Evolutionary conservation across 1,140 invertebrate genomes (phyloP), one percentile per base, ranked within the genome.

Genomic region (Zaprionus inermis): DNA sequence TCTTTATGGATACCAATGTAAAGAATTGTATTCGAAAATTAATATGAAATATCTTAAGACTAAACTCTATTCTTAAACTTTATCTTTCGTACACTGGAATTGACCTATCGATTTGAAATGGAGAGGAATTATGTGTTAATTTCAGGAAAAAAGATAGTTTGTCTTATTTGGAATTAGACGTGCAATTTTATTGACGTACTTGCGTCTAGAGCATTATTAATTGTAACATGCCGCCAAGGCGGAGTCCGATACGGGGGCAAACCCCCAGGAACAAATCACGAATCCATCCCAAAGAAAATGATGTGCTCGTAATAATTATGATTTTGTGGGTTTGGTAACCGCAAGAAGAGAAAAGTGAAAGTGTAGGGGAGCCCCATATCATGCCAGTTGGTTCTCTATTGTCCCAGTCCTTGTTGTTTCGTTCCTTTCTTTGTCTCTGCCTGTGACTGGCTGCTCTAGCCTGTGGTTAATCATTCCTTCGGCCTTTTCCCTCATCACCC

Each of bases 251-350:
- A 0, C 1, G 20, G 14, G 14, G 30, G 32, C 24, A 16, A 30
- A 36, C 24, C 71, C 68, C 46, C 24, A 44, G 32, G 28, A 38
- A 52, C 38, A 76, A 69, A 66, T 65, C 78, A 76, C 68, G 73
- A 70, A 32, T 59, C 54, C 72, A 12, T 56, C 51, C 34, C 49
- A 46, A 55, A 36, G 64, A 60, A 70, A 79, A 56, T 79, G 74
- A 79, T 52, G 65, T 46, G 57, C 56, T 72, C 41, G 64, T 89
- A 88, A 88, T 89, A 89, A 88, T 89, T 88, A 86, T 70, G 78
- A 80, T 79, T 79, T 79, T 88, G 64, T 36, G 66, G 56, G 16
- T 52, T 28, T 57, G 65, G 38, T 28, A 51, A 46, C 54, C 58
- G 41, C 57, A 63, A 14, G 5, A 16, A 20, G 24, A 49, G 11